Evolutionary conservation across 1,140 invertebrate species (phyloP).

Genomic region (Proctacanthus coquilletti): DNA sequence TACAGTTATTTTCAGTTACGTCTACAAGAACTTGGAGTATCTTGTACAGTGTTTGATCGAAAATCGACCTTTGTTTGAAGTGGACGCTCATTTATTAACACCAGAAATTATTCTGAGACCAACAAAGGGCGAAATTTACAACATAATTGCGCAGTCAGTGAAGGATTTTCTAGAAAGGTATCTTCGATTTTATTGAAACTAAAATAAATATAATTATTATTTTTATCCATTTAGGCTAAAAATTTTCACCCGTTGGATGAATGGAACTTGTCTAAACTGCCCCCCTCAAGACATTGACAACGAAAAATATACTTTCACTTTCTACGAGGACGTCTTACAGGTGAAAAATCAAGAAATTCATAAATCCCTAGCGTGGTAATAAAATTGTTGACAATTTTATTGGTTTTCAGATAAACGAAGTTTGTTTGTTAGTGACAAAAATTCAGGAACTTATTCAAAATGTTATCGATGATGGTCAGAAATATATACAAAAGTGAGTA

Average conservation of each 20-base stretch:
- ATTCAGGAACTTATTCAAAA: slow-evolving; percentile 48
- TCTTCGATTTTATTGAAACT: slow-evolving; percentile 5
- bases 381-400: not conserved
- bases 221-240: slow-evolving; percentile 37
- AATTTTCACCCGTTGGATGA: slow-evolving; percentile 67
- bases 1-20: slow-evolving; percentile 11
- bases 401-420: slow-evolving; percentile 18
- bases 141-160: slow-evolving; percentile 46
- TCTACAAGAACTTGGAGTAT: slow-evolving; percentile 47
- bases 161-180: slow-evolving; percentile 48
- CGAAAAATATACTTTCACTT: slow-evolving; percentile 45
- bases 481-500: slow-evolving; percentile 7
- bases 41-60: slow-evolving; percentile 47
- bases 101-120: slow-evolving; percentile 62
- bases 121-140: slow-evolving; percentile 55
- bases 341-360: slow-evolving; percentile 23
- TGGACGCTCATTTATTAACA: slow-evolving; percentile 53
- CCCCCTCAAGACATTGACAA: slow-evolving; percentile 33
- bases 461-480: slow-evolving; percentile 41
- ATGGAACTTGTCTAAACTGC: slow-evolving; percentile 59
- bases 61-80: slow-evolving; percentile 52
- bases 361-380: not conserved
- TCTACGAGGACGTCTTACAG: slow-evolving; percentile 60
- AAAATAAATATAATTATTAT: not conserved
- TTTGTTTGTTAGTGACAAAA: slow-evolving; percentile 48